phyloP scores from a whole-genome alignment of 2,797 vertebrate species.

The Gobionotothen gibberifrons region DNA sequence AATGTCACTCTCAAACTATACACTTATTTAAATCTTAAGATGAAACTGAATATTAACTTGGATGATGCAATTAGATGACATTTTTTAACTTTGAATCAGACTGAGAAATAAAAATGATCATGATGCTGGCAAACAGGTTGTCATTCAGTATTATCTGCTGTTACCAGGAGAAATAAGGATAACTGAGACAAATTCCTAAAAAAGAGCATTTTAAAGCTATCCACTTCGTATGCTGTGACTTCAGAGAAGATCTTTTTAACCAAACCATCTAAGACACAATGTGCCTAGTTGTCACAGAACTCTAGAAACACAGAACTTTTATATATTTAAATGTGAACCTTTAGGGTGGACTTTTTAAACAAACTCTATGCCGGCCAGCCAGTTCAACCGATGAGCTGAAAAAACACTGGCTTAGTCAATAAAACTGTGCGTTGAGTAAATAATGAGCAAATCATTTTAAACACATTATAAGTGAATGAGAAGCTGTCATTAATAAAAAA shows the following conservation, averaged over 20 bases:
- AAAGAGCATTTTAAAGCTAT: not conserved
- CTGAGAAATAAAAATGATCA: not conserved
- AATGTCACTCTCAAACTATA: not conserved
- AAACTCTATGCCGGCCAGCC: not conserved
- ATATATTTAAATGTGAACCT: not conserved
- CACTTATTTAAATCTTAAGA: not conserved
- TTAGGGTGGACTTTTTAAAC: constrained; percentile 10
- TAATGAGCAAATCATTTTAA: not conserved
- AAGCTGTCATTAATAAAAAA: not conserved
- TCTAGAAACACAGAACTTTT: constrained; percentile 14
- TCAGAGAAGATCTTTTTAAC: constrained; percentile 7
- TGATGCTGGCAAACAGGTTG: not conserved
- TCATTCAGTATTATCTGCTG: constrained; percentile 4
- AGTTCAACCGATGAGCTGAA: constrained; percentile 11
- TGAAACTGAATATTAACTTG: not conserved
- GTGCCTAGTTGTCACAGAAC: constrained; percentile 4
- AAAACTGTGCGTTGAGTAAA: not conserved
- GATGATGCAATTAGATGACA: constrained; percentile 2
- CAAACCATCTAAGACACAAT: not conserved
- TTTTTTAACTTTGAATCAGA: not conserved
- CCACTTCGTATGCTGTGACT: not conserved
- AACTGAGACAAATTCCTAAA: not conserved
- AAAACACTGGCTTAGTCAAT: not conserved
- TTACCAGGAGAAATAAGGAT: not conserved
- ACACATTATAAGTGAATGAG: not conserved